A percentile compares a stretch with the other conserved stretches of the same genome.
These are phyloP conservation scores for Lithosia quadra DNA, from an alignment of 2,888 invertebrate species.

Conservation along the genomic window DNA sequence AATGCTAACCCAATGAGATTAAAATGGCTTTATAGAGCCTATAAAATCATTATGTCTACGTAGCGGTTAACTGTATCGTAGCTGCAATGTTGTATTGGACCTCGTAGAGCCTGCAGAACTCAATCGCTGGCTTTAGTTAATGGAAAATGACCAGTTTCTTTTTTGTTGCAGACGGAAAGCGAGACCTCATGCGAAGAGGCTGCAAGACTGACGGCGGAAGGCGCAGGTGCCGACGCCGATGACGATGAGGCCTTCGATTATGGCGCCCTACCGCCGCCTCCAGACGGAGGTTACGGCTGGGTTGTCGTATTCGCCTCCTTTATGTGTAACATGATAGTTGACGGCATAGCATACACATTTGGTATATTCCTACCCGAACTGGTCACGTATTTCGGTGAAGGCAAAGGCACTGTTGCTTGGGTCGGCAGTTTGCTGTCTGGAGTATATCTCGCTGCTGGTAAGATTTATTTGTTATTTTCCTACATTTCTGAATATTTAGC, in stretches of 20 bases:
- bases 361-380: slow-evolving; percentile 96
- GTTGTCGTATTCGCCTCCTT: slow-evolving; percentile 98
- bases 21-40: not conserved
- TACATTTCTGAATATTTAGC: not conserved
- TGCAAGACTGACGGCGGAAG: slow-evolving; percentile 91
- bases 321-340: slow-evolving; percentile 99
- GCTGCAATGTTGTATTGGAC: slow-evolving; percentile 53
- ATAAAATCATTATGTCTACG: not conserved
- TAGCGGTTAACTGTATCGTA: slow-evolving; percentile 41
- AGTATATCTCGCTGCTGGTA: slow-evolving; percentile 97
- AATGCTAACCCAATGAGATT: not conserved
- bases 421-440: slow-evolving; percentile 98
- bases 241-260: slow-evolving; percentile 89
- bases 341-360: slow-evolving; percentile 99
- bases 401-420: slow-evolving; percentile 96
- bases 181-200: slow-evolving; percentile 95
- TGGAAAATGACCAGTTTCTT: slow-evolving; percentile 23
- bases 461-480: slow-evolving; percentile 56
- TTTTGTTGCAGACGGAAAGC: slow-evolving; percentile 91
- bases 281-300: slow-evolving; percentile 97
- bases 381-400: slow-evolving; percentile 93
- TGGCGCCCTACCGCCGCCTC: slow-evolving; percentile 94
- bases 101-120: slow-evolving; percentile 46
- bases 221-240: slow-evolving; percentile 86
- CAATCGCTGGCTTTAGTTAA: slow-evolving; percentile 39